These are phyloP conservation scores for Neoitamus cyanurus DNA, from an alignment of 2,888 invertebrate species.

Conservation along the genomic window DNA sequence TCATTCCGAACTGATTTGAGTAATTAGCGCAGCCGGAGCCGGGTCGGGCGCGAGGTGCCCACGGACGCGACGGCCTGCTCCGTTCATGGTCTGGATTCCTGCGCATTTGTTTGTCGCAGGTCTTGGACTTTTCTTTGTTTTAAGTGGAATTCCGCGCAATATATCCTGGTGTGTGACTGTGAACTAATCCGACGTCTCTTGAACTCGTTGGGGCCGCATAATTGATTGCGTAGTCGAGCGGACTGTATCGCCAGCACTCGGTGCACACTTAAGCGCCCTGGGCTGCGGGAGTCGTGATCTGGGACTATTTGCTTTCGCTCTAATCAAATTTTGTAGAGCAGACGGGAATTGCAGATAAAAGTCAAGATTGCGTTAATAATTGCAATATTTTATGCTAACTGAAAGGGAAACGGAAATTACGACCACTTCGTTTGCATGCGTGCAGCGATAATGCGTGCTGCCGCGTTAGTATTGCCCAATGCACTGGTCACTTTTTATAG, in stretches of 20 bases:
- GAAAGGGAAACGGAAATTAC: conserved; percentile 5
- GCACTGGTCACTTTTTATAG: neutral
- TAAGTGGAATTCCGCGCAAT: neutral
- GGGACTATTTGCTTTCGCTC: neutral
- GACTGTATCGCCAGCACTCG: neutral
- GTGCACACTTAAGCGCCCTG: no score
- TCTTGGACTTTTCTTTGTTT: conserved; percentile 4
- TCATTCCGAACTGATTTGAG: conserved; percentile 31
- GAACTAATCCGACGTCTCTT: neutral
- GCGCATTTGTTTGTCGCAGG: neutral
- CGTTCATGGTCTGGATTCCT: neutral
- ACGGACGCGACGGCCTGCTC: neutral
- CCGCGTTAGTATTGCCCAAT: neutral
- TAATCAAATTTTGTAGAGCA: neutral
- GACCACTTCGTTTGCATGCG: neutral
- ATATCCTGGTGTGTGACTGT: neutral
- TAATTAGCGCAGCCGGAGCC: conserved; percentile 3
- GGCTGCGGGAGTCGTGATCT: neutral
- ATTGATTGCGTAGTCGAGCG: neutral
- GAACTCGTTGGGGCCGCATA: neutral
- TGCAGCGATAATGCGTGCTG: neutral
- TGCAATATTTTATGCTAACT: neutral
- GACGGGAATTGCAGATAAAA: conserved; percentile 1
- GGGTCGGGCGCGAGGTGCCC: neutral
- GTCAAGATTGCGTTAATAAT: neutral